Percentiles rank a stretch among this genome's conserved stretches.
Conservation (phyloP, 1,140 invertebrate genomes). For the Campodea augens region DNA sequence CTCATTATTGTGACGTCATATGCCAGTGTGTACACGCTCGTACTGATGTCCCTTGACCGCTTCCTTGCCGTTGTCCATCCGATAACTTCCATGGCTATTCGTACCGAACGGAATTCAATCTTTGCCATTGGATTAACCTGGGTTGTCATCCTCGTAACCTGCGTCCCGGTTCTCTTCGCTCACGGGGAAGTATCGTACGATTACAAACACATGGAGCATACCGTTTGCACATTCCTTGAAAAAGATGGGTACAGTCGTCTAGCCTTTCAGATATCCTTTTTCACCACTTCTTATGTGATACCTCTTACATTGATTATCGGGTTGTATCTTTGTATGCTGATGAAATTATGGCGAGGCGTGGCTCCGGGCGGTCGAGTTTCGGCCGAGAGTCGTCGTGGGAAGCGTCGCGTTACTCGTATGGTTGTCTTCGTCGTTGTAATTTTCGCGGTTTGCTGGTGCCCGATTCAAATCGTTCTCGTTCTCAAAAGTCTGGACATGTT, state of each 20-base stretch:
- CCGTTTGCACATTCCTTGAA: slow-evolving; percentile 42
- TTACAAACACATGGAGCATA: slow-evolving; percentile 33
- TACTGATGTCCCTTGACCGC: slow-evolving; percentile 86
- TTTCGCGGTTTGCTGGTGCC: slow-evolving; percentile 89
- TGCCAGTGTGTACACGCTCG: slow-evolving; percentile 81
- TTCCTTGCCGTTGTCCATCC: slow-evolving; percentile 90
- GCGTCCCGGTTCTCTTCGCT: slow-evolving; percentile 52
- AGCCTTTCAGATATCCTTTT: slow-evolving; percentile 58
- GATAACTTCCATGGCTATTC: slow-evolving; percentile 66
- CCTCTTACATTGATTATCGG: slow-evolving; percentile 70
- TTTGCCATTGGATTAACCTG: slow-evolving; percentile 58
- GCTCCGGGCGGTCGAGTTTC: slow-evolving; percentile 48
- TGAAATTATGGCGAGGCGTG: slow-evolving; percentile 61
- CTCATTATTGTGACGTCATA: slow-evolving; percentile 76
- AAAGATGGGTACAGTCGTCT: slow-evolving; percentile 40
- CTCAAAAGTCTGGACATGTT: slow-evolving; percentile 53
- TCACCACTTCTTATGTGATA: slow-evolving; percentile 64
- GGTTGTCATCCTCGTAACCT: slow-evolving; percentile 54
- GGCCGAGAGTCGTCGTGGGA: slow-evolving; percentile 53
- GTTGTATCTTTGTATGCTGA: slow-evolving; percentile 78
- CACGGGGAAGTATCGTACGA: slow-evolving; percentile 53
- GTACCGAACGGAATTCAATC: slow-evolving; percentile 69
- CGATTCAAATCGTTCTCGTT: slow-evolving; percentile 72
- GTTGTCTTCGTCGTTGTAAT: slow-evolving; percentile 85
- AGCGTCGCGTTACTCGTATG: slow-evolving; percentile 79